Conservation (phyloP, 2,888 invertebrate species). For the Macrosiphum euphorbiae region DNA sequence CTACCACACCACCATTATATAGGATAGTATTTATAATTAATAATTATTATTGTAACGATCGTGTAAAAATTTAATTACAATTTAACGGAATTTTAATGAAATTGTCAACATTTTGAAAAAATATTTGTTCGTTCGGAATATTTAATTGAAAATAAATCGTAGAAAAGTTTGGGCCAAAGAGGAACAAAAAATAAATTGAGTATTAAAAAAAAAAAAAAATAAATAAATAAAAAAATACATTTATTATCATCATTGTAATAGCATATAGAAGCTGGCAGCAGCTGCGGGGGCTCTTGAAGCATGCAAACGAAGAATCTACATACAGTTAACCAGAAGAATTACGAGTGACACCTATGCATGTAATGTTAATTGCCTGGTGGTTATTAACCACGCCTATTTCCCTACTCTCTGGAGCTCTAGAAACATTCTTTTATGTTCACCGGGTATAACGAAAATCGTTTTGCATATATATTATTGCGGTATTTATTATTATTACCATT, state of each 20-base stretch:
- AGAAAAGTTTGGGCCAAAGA: constrained; percentile 17
- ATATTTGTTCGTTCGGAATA: background rate
- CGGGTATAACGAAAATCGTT: constrained; percentile 55
- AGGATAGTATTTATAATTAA: background rate
- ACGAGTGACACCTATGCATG: constrained; percentile 63
- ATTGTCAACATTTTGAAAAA: background rate
- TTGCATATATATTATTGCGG: constrained; percentile 49
- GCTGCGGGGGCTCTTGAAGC: constrained; percentile 56
- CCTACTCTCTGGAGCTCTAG: constrained; percentile 44
- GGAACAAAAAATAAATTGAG: background rate
- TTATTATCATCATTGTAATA: constrained; percentile 55
- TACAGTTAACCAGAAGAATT: constrained; percentile 64
- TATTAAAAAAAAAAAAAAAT: background rate
- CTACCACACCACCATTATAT: background rate
- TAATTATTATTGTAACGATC: background rate
- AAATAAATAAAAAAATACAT: constrained; percentile 16
- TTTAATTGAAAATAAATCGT: constrained; percentile 37
- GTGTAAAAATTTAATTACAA: background rate
- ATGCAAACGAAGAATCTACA: constrained; percentile 52
- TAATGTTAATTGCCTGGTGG: constrained; percentile 61
- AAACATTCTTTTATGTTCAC: constrained; percentile 55
- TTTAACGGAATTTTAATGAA: constrained; percentile 8
- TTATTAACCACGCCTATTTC: constrained; percentile 62
- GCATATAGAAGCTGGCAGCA: constrained; percentile 57
- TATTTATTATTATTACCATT: constrained; percentile 39